These are phyloP conservation scores for Capreolus pygargus DNA, from an alignment of 2,113 vertebrate genomes.

Conservation along the genomic window DNA sequence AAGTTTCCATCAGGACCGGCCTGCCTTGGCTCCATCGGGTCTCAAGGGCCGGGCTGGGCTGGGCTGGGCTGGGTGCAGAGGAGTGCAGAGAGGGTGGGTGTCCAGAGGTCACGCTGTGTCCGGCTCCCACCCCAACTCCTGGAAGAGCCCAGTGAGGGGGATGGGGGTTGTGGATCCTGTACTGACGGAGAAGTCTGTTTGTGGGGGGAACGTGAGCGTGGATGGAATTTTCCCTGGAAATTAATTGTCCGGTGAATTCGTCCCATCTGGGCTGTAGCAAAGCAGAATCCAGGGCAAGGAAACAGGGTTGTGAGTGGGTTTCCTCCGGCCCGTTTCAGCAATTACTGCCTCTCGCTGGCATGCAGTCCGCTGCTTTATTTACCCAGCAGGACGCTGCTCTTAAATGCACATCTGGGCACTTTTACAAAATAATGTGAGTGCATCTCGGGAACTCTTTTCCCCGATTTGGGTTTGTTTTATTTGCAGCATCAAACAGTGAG, in stretches of 20 bases:
- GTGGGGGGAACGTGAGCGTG: rapidly evolving
- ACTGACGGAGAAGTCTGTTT: rapidly evolving
- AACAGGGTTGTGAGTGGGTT: rapidly evolving
- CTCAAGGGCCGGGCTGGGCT: not conserved
- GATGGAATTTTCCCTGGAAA: not conserved
- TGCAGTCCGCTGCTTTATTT: not conserved
- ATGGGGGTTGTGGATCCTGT: rapidly evolving
- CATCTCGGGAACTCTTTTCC: not conserved
- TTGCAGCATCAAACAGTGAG: not conserved
- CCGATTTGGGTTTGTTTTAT: not conserved
- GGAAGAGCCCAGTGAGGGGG: not conserved
- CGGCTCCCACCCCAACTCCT: rapidly evolving
- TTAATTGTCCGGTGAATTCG: not conserved
- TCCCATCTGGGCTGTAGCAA: rapidly evolving
- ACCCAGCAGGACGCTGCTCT: not conserved
- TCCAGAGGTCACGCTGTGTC: rapidly evolving
- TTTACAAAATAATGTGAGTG: rapidly evolving
- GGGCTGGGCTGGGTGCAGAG: not conserved
- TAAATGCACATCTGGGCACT: not conserved
- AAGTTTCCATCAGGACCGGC: rapidly evolving
- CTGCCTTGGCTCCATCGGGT: rapidly evolving
- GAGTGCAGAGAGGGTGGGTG: not conserved
- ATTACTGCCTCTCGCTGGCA: rapidly evolving
- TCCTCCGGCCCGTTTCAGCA: rapidly evolving
- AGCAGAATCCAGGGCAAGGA: rapidly evolving